These are phyloP conservation scores for Orchesella cincta DNA, from an alignment of 1,140 invertebrate species.

Conservation along the genomic window DNA sequence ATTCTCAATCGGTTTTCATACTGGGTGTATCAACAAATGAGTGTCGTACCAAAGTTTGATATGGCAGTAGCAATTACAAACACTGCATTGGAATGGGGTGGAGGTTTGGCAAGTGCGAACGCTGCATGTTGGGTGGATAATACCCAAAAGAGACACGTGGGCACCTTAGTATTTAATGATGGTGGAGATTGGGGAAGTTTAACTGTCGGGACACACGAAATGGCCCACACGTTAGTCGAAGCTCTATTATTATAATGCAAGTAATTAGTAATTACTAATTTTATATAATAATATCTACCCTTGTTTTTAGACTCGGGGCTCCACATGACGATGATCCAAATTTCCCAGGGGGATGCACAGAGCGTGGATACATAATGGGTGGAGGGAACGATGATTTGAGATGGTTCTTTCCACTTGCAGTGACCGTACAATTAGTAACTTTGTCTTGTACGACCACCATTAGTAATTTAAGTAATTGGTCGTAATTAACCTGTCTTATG, in stretches of 20 bases:
- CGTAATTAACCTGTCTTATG: neutral
- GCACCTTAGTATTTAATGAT: constrained; percentile 30
- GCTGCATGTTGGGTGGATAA: constrained; percentile 26
- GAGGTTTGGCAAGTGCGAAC: constrained; percentile 31
- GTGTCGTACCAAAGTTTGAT: constrained; percentile 3
- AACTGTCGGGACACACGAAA: constrained; percentile 38
- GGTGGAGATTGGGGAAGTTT: constrained; percentile 32
- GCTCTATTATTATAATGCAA: neutral
- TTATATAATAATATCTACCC: neutral
- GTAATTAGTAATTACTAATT: neutral
- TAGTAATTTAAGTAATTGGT: neutral
- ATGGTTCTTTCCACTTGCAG: constrained; percentile 37
- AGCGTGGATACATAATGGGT: constrained; percentile 33
- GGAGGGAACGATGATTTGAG: constrained; percentile 27
- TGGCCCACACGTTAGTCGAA: constrained; percentile 35
- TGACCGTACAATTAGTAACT: constrained; percentile 24
- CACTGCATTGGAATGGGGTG: constrained; percentile 33
- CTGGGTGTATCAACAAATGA: constrained; percentile 26
- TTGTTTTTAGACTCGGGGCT: constrained; percentile 30
- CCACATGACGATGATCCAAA: constrained; percentile 39
- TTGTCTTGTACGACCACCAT: constrained; percentile 20
- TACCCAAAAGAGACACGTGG: neutral
- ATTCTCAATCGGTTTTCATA: constrained; percentile 3
- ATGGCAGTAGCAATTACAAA: constrained; percentile 32
- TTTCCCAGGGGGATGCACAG: neutral